Percentiles rank a stretch among this genome's conserved stretches.
Conservation (phyloP, 2,797 vertebrate genomes). For the Gymnoscopelus braueri region DNA sequence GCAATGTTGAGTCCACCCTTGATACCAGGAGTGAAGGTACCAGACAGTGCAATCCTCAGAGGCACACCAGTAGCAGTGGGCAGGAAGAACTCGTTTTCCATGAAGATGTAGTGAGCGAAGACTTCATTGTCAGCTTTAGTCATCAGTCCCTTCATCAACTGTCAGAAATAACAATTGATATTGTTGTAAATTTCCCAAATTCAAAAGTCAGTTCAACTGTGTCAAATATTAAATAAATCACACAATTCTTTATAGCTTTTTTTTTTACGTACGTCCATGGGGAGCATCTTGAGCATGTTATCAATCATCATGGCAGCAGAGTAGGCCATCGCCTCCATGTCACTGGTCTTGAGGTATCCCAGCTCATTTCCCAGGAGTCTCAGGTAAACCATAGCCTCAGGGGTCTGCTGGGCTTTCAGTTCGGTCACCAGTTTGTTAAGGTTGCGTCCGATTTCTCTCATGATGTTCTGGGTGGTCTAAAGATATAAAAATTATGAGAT, state of each 20-base stretch:
- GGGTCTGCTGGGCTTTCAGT: constrained; percentile 78
- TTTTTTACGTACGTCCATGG: constrained; percentile 57
- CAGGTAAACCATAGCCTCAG: constrained; percentile 92
- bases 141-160: constrained; percentile 84
- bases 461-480: constrained; percentile 79
- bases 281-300: constrained; percentile 77
- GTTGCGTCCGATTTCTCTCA: constrained; percentile 83
- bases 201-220: too few relatives aligned
- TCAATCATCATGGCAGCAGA: constrained; percentile 75
- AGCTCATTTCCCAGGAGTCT: constrained; percentile 91
- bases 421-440: constrained; percentile 87
- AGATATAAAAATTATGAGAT: neutral
- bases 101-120: constrained; percentile 95
- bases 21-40: constrained; percentile 88
- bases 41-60: constrained; percentile 88
- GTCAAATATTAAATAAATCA: too few relatives aligned
- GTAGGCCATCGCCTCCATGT: constrained; percentile 79
- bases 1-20: constrained; percentile 82
- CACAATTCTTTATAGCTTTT: too few relatives aligned
- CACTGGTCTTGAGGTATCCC: constrained; percentile 88
- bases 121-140: constrained; percentile 84
- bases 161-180: constrained; percentile 25
- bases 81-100: constrained; percentile 94
- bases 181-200: too few relatives aligned
- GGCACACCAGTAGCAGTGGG: constrained; percentile 91